phyloP scores from a whole-genome alignment of 2,888 invertebrate genomes.

The Caenorhabditis zanzibari region DNA sequence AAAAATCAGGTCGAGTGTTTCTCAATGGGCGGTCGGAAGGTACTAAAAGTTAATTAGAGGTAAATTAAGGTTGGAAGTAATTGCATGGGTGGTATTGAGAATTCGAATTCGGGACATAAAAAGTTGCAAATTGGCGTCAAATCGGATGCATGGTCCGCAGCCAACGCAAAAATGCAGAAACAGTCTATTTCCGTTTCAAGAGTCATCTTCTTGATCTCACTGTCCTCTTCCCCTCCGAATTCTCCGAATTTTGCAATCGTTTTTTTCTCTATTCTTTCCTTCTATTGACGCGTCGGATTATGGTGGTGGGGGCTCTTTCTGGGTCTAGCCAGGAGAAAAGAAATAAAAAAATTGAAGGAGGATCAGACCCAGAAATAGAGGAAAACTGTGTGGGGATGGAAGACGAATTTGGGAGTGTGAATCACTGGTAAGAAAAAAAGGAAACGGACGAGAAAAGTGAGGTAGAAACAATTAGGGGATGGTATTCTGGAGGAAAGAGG shows the following conservation, averaged over 20 bases:
- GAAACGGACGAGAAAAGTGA: slow-evolving; percentile 3
- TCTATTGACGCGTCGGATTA: slow-evolving; percentile 44
- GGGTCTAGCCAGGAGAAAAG: not conserved
- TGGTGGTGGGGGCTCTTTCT: not conserved
- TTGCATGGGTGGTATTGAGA: too few species aligned
- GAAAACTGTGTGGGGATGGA: slow-evolving; percentile 6
- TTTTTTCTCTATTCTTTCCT: not conserved
- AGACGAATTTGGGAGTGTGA: slow-evolving; percentile 22
- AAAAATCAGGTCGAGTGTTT: not conserved
- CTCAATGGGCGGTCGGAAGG: not conserved
- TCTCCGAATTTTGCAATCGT: slow-evolving; percentile 15
- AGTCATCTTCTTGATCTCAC: slow-evolving; percentile 5
- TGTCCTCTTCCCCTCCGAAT: not conserved
- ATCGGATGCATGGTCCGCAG: too few species aligned
- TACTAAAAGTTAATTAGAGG: not conserved
- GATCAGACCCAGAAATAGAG: not conserved
- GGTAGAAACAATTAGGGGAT: slow-evolving; percentile 18
- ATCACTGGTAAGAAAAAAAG: slow-evolving; percentile 9
- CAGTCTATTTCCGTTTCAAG: slow-evolving; percentile 2
- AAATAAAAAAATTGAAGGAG: not conserved
- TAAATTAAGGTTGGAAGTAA: too few species aligned
- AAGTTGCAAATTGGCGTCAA: too few species aligned
- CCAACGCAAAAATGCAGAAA: not conserved
- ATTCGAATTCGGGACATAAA: too few species aligned
- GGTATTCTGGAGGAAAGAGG: not conserved